Base-by-base conservation (phyloP, 2,888 invertebrate genomes). In the Epinotia bilunana region DNA sequence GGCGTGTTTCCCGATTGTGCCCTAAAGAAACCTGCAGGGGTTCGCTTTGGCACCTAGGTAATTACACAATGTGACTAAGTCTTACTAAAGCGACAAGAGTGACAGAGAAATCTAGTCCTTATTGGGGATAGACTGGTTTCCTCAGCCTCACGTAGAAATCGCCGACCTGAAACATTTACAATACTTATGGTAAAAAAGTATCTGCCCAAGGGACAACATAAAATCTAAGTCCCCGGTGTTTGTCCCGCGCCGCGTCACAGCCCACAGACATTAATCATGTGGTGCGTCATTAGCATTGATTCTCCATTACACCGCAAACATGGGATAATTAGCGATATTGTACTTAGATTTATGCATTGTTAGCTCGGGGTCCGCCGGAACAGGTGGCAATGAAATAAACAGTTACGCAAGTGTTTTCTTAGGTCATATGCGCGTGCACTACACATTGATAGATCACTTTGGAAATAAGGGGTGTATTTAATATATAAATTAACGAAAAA, bases 291-390 rank as follows among this genome's bases (percentile, higher is more conserved):
- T 61, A 67, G 57, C 73, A 68, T 69, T 57, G 69, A 63, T 73
- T 74, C 63, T 74, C 69, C 62, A 74, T 74, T 74, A 74, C 63
- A 13, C 18, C 13, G 61, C 69, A 74, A 74, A 74, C 73, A 74
- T 13, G 9, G 23, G 16, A 28, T 43, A 43, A 64, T 73, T 73
- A 65, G 65, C 49, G 49, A 43, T 57, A 49, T 73, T 73, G 67
- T 49, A 60, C 67, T 64, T 53, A 49, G 73, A 67, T 73, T 73
- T 67, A 67, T 72, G 57, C 57, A 39, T n/a, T 57, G 39, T 33
- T 33, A 55, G 33, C 28, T 33, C 18, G 18, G 13, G n/a, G 9
- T 49, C 46, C 20, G 39, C 39, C 7, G 20, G 12, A 12, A 20
- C 18, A 20, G 57, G 18, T 18, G 18, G 57, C 57, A 57, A 12